Evolutionary conservation across 2,797 vertebrate species (phyloP), one percentile per base, ranked within the genome.

Genomic region (Pygocentrus nattereri): DNA sequence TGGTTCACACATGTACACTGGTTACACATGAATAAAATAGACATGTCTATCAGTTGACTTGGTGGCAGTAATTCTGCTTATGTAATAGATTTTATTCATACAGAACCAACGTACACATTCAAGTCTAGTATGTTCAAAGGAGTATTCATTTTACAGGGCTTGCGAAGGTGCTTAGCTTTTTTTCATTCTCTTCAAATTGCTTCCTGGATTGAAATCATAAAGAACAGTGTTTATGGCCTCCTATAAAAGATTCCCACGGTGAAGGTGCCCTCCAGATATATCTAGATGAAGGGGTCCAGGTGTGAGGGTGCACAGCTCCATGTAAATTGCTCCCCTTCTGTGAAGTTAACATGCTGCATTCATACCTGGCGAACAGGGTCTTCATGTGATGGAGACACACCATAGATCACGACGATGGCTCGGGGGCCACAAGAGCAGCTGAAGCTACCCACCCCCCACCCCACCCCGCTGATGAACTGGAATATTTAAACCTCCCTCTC

Each of bases 401-500:
- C 41, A 19, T 80, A 81, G 64, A 80, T 84, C 79, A 82, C 19
- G 25, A 56, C 62, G 21, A 47, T 59, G 30, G 64, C 64, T 50
- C 2, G 34, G 71, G 31, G 68, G 74, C 50, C 76, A 18, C 19
- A 12, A 69, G 58, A 82, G 82, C 76, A 82, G 79, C 78, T 50
- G 81, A 65, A 62, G 82, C 86, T 5, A 38, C 6, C 34, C 34
- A 2, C 34, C 38, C 80, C 5, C 21, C 54, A n/a, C 18, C 54
- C 16, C 30, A 27, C 61, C 77, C 85, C 88, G 85, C 80, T 90
- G 87, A 89, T 83, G 82, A 89, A 85, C 88, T 81, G 82, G 90
- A 91, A 91, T 94, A 94, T 93, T 92, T 93, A 91, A 92, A 93
- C 90, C 85, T 83, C 74, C 74, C 72, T 64, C 74, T 71, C 75